Percentiles rank a stretch among this genome's conserved stretches.
Evolutionary conservation across 2,113 vertebrate species (phyloP).

Genomic region (Eurypyga helias): DNA sequence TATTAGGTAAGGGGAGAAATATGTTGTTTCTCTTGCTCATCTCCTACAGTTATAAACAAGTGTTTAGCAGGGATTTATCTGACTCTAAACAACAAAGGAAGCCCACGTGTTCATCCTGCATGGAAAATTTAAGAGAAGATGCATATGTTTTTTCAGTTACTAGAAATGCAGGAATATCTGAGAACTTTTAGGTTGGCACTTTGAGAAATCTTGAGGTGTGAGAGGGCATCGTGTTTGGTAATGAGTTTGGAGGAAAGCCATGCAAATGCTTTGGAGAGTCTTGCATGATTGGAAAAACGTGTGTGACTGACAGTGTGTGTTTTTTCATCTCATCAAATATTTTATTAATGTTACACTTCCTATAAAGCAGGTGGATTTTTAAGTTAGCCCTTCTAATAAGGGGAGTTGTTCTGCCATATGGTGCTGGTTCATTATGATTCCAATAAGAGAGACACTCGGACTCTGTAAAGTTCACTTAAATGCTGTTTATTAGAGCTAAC

Average conservation of each 20-base stretch:
- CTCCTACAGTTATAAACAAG: background rate
- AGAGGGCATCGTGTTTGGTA: background rate
- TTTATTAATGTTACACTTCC: background rate
- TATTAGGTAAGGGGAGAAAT: background rate
- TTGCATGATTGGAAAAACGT: background rate
- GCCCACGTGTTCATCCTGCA: background rate
- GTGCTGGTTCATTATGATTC: background rate
- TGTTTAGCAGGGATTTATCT: background rate
- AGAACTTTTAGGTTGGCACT: background rate
- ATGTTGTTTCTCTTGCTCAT: background rate
- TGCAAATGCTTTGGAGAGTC: background rate
- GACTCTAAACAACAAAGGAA: background rate
- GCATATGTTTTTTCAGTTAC: background rate
- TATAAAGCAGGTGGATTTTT: background rate
- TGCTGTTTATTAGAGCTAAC: background rate
- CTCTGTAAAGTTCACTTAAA: background rate
- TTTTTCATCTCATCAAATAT: background rate
- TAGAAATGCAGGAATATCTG: background rate
- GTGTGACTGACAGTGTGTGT: background rate
- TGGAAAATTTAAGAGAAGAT: background rate
- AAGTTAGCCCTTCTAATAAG: background rate
- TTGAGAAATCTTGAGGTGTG: background rate
- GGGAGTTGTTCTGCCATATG: background rate
- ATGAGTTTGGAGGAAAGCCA: background rate
- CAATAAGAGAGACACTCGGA: background rate